Conservation (phyloP, 2,888 invertebrate genomes). For the Epistrophella euchroma region DNA sequence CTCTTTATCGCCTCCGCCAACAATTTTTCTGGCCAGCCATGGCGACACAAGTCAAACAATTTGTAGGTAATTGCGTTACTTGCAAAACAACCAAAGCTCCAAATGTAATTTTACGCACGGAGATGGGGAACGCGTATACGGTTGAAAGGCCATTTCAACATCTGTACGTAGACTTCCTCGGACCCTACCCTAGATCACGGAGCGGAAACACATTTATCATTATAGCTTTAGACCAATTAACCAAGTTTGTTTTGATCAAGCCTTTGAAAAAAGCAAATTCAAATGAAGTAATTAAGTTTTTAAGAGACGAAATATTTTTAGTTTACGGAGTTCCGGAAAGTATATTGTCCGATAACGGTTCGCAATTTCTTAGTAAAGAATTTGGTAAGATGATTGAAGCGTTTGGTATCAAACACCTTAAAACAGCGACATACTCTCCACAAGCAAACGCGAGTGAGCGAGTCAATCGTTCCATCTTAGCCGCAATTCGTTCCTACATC, state of each 20-base stretch:
- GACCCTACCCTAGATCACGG: neutral
- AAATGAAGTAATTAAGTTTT: neutral
- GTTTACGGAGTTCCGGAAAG: no score
- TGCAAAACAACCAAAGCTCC: conserved; percentile 8
- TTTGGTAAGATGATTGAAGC: no score
- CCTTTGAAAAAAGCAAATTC: conserved; percentile 16
- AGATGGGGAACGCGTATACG: conserved; percentile 41
- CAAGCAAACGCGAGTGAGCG: no score
- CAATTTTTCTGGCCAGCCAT: neutral
- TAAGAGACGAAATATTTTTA: neutral
- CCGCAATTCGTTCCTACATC: no score
- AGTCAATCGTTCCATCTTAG: no score
- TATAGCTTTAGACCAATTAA: conserved; percentile 64
- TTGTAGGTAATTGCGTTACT: neutral
- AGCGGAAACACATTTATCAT: conserved; percentile 4
- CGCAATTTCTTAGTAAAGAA: no score
- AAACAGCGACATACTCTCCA: no score
- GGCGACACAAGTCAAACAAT: neutral
- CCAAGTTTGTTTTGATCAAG: conserved; percentile 18
- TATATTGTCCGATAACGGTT: no score
- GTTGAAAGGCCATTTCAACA: conserved; percentile 59
- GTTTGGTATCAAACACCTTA: no score
- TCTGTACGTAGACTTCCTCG: conserved; percentile 1
- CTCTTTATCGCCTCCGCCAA: neutral
- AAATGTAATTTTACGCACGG: conserved; percentile 30